phyloP scores from a whole-genome alignment of 2,888 invertebrate species.

The Apomyelois bistriatella region DNA sequence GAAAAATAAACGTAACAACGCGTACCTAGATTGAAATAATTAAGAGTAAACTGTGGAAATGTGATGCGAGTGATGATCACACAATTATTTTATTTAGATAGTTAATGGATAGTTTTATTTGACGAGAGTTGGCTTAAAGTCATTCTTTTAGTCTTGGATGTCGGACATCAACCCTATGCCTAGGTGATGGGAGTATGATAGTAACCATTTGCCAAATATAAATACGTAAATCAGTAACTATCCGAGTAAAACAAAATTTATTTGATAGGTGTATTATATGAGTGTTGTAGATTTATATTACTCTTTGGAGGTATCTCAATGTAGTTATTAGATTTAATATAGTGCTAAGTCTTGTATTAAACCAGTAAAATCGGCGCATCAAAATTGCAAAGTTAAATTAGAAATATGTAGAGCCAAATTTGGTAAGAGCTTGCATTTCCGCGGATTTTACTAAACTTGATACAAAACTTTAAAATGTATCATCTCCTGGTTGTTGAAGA shows the following conservation, averaged over 20 bases:
- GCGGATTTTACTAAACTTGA: too few species aligned
- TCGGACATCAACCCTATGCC: constrained; percentile 47
- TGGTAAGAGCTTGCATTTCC: too few species aligned
- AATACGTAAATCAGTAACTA: constrained; percentile 55
- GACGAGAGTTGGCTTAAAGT: constrained; percentile 59
- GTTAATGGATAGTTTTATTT: constrained; percentile 44
- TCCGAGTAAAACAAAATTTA: constrained; percentile 31
- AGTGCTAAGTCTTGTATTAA: too few species aligned
- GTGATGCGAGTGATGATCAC: constrained; percentile 27
- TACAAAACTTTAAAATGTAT: neutral
- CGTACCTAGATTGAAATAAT: constrained; percentile 16
- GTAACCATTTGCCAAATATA: constrained; percentile 73
- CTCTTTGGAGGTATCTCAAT: constrained; percentile 64
- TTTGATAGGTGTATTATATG: constrained; percentile 45
- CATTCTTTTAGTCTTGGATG: constrained; percentile 49
- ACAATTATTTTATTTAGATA: constrained; percentile 50
- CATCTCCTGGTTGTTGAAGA: constrained; percentile 73
- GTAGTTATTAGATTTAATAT: constrained; percentile 60
- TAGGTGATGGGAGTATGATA: constrained; percentile 47
- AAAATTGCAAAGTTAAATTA: too few species aligned
- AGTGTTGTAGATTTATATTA: constrained; percentile 53
- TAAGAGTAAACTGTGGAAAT: constrained; percentile 16
- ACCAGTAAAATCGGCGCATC: too few species aligned
- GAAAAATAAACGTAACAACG: constrained; percentile 13
- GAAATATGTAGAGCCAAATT: too few species aligned